Conservation (phyloP, 1,140 invertebrate species). For the Penaeus chinensis region DNA sequence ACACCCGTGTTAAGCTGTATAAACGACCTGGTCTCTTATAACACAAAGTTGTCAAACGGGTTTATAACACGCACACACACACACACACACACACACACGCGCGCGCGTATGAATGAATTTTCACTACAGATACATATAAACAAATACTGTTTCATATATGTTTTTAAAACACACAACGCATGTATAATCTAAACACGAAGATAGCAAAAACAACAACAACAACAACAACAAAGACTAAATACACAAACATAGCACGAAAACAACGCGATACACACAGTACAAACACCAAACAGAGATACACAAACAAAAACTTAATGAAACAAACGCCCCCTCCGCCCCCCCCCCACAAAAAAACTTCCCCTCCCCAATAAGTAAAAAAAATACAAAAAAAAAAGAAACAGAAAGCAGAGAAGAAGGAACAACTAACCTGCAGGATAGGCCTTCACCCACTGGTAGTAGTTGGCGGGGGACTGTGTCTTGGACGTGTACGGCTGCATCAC, state of each 20-base stretch:
- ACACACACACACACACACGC: slow-evolving; percentile 6
- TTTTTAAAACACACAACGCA: too few relatives aligned
- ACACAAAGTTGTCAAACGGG: too few relatives aligned
- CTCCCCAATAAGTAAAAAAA: not conserved
- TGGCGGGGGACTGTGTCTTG: slow-evolving; percentile 43
- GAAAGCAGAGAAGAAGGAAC: not conserved
- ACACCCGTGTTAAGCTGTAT: not conserved
- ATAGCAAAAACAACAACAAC: too few relatives aligned
- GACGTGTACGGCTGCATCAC: slow-evolving; percentile 55
- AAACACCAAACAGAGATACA: slow-evolving; percentile 10
- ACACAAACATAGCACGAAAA: too few relatives aligned
- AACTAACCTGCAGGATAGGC: slow-evolving; percentile 56
- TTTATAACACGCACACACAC: not conserved
- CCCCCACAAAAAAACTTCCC: not conserved
- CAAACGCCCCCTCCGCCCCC: not conserved
- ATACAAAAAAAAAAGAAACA: not conserved
- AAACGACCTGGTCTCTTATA: not conserved
- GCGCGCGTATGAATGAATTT: too few relatives aligned
- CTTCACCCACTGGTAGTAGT: slow-evolving; percentile 55
- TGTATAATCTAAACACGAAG: too few relatives aligned
- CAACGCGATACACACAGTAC: not conserved
- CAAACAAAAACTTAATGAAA: not conserved
- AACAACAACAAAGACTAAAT: too few relatives aligned
- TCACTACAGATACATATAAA: too few relatives aligned
- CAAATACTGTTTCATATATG: too few relatives aligned